Base-by-base conservation (phyloP, 1,140 invertebrate species). In the Portunus trituberculatus region DNA sequence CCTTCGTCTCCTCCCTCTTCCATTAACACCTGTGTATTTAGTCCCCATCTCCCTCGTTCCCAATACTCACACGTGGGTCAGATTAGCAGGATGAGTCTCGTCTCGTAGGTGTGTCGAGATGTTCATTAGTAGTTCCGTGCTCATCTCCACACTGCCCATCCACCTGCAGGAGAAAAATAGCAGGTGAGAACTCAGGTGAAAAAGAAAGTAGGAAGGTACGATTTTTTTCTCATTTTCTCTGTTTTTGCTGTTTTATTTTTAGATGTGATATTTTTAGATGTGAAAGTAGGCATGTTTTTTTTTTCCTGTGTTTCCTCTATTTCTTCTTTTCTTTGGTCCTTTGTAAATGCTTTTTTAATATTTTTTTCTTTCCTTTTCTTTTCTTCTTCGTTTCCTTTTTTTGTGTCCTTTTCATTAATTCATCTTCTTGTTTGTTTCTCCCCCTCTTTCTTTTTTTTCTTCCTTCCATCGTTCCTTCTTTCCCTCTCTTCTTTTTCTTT, bases 11-110 rank as follows among this genome's bases (percentile, higher is more conserved):
- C 14, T 3, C n/a, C 31, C 4, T n/a, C 46, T 90, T 48, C 16
- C 25, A 48, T 10, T 8, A 14, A 14, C 12, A 10, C n/a, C 20
- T 7, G 32, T 7, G 0, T 28, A 10, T 3, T 14, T 14, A 2
- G 1, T 25, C 82, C 31, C 12, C 20, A 4, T 0, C 0, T 10
- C 0, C 32, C 4, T 10, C 25, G 16, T n/a, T 7, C 31, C 14
- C 32, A 12, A 25, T 16, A 93, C 92, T n/a, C n/a, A 93, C 92
- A 52, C 32, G 83, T 93, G 92, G 83, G 82, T 46, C 82, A 93
- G n/a, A 32, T 52, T 31, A 3, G 92, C 39, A 0, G 76, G 46
- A 82, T 12, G 46, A 31, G 20, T 28, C 8, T n/a, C 31, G 25
- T 12, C 45, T 32, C 32, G 28, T 10, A 84, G 92, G 46, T 87